Conservation (phyloP, 2,888 invertebrate species). For the Oxystoma pomonae region DNA sequence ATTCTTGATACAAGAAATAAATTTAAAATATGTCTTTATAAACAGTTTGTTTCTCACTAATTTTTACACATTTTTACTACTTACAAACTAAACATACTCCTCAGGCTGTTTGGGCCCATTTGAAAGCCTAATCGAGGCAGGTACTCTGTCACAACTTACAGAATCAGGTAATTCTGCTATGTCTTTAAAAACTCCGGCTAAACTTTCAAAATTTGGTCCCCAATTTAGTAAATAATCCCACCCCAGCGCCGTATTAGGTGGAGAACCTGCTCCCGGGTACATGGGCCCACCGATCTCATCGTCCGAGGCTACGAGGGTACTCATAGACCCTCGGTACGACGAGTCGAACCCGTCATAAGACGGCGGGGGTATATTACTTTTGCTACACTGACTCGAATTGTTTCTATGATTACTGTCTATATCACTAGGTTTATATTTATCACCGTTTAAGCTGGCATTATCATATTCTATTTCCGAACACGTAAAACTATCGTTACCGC, state of each 20-base stretch:
- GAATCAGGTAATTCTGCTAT: constrained; percentile 91
- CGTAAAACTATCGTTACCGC: constrained; percentile 95
- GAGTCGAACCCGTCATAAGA: constrained; percentile 91
- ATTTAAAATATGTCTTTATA: too few relatives aligned
- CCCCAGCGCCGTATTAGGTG: constrained; percentile 73
- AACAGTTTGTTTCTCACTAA: neutral
- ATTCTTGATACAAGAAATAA: neutral
- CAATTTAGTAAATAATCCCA: constrained; percentile 95
- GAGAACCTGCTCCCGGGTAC: constrained; percentile 76
- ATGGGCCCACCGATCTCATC: constrained; percentile 79
- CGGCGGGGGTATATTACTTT: constrained; percentile 68
- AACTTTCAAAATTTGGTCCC: constrained; percentile 94
- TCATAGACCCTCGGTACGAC: constrained; percentile 89
- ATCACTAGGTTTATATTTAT: constrained; percentile 56
- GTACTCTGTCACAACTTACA: constrained; percentile 67
- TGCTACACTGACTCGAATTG: constrained; percentile 45
- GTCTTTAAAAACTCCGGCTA: constrained; percentile 94
- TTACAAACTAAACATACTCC: constrained; percentile 69
- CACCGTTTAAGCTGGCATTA: constrained; percentile 79
- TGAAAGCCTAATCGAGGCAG: constrained; percentile 70
- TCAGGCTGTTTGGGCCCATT: constrained; percentile 83
- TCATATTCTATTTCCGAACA: constrained; percentile 98
- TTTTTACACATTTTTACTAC: neutral
- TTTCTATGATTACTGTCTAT: constrained; percentile 39
- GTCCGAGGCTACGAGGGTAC: constrained; percentile 90